Conservation (phyloP, 2,888 invertebrate genomes). For the Pseudanteris insignis region DNA sequence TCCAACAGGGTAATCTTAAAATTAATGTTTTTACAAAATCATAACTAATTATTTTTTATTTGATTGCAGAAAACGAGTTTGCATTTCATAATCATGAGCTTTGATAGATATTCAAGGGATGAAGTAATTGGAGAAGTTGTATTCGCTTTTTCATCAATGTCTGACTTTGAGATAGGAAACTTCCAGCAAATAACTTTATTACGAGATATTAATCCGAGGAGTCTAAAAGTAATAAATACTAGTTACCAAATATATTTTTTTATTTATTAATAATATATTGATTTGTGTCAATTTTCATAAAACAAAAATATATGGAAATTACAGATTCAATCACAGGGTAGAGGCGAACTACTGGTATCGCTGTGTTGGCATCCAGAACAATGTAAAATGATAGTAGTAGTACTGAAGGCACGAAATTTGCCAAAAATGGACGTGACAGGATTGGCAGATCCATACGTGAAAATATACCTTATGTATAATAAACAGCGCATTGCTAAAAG, state of each 20-base stretch:
- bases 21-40: no score
- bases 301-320: slow-evolving; percentile 8
- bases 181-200: slow-evolving; percentile 83
- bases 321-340: slow-evolving; percentile 90
- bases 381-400: slow-evolving; percentile 93
- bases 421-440: slow-evolving; percentile 96
- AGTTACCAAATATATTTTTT: no score
- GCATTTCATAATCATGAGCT: slow-evolving; percentile 90
- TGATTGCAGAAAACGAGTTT: slow-evolving; percentile 89
- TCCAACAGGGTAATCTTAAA: no score
- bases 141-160: slow-evolving; percentile 76
- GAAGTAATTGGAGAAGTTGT: slow-evolving; percentile 98
- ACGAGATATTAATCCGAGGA: slow-evolving; percentile 91
- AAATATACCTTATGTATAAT: slow-evolving; percentile 96
- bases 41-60: no score
- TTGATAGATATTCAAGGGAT: slow-evolving; percentile 90
- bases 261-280: no score
- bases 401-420: slow-evolving; percentile 95
- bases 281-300: background rate
- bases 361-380: slow-evolving; percentile 98
- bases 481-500: slow-evolving; percentile 98
- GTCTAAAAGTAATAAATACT: slow-evolving; percentile 90
- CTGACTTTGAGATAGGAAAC: slow-evolving; percentile 75
- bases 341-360: slow-evolving; percentile 94
- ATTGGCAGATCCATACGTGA: slow-evolving; percentile 96